These are phyloP conservation scores for Setophaga petechia DNA, from an alignment of 2,113 vertebrate genomes.

Conservation along the genomic window DNA sequence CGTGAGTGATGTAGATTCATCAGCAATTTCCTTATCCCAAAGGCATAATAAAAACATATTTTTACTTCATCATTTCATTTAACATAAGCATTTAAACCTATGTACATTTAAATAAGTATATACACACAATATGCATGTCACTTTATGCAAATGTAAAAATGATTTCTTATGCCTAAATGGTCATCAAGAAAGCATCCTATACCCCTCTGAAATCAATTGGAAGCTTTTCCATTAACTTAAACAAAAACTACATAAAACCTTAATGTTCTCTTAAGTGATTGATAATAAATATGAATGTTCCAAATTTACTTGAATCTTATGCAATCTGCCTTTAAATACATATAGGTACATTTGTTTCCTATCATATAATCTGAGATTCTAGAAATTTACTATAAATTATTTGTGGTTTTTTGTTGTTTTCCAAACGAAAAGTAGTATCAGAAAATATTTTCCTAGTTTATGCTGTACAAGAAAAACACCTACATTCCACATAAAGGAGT, in stretches of 20 bases:
- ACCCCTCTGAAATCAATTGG: background rate
- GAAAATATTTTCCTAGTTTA: background rate
- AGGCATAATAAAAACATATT: background rate
- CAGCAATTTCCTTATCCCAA: background rate
- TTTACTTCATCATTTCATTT: background rate
- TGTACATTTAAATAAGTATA: background rate
- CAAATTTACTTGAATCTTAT: background rate
- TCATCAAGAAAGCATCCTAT: background rate
- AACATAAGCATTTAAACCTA: background rate
- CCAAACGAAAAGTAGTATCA: background rate
- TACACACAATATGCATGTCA: background rate
- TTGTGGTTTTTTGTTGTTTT: rapidly evolving
- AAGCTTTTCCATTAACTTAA: background rate
- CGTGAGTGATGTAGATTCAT: background rate
- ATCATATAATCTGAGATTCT: background rate
- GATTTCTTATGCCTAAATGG: background rate
- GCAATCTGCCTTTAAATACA: background rate
- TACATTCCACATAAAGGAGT: background rate
- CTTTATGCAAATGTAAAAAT: background rate
- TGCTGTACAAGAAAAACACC: background rate
- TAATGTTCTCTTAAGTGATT: background rate
- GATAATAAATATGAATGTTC: background rate
- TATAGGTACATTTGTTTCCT: background rate
- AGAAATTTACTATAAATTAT: background rate
- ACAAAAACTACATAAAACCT: background rate